Base-by-base conservation (phyloP, 2,888 invertebrate species). In the Elysia crispata region DNA sequence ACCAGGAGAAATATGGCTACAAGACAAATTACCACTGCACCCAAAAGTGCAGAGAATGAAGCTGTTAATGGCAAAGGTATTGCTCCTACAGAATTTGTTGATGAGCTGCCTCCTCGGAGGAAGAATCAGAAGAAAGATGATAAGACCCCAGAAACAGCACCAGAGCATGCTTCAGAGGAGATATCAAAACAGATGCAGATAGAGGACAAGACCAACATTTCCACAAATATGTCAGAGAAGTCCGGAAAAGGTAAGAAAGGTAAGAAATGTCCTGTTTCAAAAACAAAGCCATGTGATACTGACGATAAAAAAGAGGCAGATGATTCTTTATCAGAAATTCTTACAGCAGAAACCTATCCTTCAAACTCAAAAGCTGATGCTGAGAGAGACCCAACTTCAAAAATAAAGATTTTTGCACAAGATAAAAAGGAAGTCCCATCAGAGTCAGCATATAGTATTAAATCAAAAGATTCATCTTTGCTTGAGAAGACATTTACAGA, bases 111-210 rank as follows among this genome's bases (percentile, higher is more conserved):
- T 11, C 50, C 6, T 13, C 23, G 11, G 31, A 60, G 49, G 25
- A 78, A 78, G n/a, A 33, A 25, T 11, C 23, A 66, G 20, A 74
- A 67, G 25, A 74, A 74, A 64, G 5, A 41, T 25, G 67, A 79
- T n/a, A 0, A 30, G 11, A 6, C 31, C 28, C 13, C 18, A 15
- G 23, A 31, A 20, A 54, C 18, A n/a, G 60, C 57, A 60, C 28
- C 70, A 15, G 57, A 41, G 25, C 3, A 13, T 20, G 57, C n/a
- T 25, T 3, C 41, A 8, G 15, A 60, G 70, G 18, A 67, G 31
- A 13, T 11, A 0, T 8, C 20, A 70, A 70, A 25, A 23, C 20
- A 13, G 62, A 62, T 1, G 5, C 50, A 31, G 11, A n/a, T 60
- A 62, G 70, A 33, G 54, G 69, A 11, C 28, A 25, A 13, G 25